Percentiles rank a stretch among this genome's conserved stretches.
Conservation (phyloP, 1,140 invertebrate genomes). For the Solenopsis invicta region DNA sequence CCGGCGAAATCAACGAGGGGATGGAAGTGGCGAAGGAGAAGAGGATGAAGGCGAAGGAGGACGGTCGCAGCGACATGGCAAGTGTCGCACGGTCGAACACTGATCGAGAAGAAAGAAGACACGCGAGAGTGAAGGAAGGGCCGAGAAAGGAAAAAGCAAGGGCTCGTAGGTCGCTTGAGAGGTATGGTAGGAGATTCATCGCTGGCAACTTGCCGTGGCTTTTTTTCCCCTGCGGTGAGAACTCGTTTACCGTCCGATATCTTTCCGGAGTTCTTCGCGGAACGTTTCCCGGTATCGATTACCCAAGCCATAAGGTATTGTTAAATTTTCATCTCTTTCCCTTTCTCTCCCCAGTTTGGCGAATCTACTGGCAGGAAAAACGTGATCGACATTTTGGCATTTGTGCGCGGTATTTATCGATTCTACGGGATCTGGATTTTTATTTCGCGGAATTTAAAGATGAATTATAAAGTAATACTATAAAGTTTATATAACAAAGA, state of each 20-base stretch:
- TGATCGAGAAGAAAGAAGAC: slow-evolving; percentile 15
- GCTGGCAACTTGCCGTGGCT: slow-evolving; percentile 56
- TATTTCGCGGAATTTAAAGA: background rate
- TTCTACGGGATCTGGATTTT: background rate
- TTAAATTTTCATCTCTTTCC: slow-evolving; percentile 49
- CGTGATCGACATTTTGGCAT: background rate
- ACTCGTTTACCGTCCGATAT: slow-evolving; percentile 63
- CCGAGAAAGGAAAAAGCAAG: slow-evolving; percentile 4
- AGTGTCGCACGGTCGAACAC: slow-evolving; percentile 35
- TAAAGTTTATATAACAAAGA: background rate
- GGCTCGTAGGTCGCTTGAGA: slow-evolving; percentile 17
- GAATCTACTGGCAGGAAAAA: background rate
- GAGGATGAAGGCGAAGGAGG: slow-evolving; percentile 25
- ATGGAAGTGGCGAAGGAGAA: background rate
- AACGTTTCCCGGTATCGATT: slow-evolving; percentile 66
- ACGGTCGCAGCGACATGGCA: slow-evolving; percentile 19
- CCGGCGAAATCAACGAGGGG: slow-evolving; percentile 16
- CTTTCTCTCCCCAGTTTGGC: background rate
- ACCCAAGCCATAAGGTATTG: slow-evolving; percentile 43
- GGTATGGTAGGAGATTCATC: slow-evolving; percentile 40
- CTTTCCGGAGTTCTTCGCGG: slow-evolving; percentile 40
- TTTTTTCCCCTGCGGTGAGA: slow-evolving; percentile 60
- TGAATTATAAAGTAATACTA: background rate
- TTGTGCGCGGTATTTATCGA: background rate
- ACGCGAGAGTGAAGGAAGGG: background rate